phyloP scores from a whole-genome alignment of 92 coral and sea anemone species.

The Micromussa lordhowensis region DNA sequence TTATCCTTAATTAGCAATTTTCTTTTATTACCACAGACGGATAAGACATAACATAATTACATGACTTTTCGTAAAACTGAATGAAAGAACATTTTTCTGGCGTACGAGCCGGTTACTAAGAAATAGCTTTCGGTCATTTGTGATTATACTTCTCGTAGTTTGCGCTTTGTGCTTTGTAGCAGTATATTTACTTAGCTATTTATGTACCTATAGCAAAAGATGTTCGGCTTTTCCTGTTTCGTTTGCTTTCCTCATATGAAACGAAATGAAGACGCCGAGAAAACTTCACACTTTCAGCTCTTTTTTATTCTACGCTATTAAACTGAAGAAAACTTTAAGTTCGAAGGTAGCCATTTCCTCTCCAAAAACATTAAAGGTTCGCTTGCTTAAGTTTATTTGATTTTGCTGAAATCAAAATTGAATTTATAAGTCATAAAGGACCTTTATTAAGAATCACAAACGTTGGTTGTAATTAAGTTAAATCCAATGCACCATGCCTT shows the following conservation, averaged over 20 bases:
- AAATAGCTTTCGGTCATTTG: not conserved
- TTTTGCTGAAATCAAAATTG: slow-evolving; percentile 43
- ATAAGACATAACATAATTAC: slow-evolving; percentile 12
- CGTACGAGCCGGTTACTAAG: slow-evolving; percentile 31
- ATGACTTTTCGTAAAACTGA: not conserved
- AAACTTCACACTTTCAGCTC: not conserved
- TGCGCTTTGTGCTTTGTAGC: not conserved
- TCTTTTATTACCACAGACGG: slow-evolving; percentile 56
- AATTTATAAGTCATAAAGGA: slow-evolving; percentile 28
- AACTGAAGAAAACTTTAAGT: not conserved
- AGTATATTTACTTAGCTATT: not conserved
- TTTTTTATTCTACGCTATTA: not conserved
- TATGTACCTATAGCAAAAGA: not conserved
- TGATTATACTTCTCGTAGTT: not conserved
- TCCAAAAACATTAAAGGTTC: not conserved
- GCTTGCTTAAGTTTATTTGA: slow-evolving; percentile 29
- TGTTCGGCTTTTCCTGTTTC: slow-evolving; percentile 1
- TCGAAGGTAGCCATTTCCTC: not conserved
- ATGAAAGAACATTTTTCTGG: slow-evolving; percentile 24
- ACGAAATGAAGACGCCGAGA: slow-evolving; percentile 9
- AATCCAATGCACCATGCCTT: not conserved
- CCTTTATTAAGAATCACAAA: slow-evolving; percentile 5
- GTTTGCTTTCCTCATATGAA: not conserved
- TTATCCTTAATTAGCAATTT: slow-evolving; percentile 78
- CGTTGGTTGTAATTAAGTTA: slow-evolving; percentile 14